These are phyloP conservation scores for Egretta garzetta DNA, from an alignment of 2,113 vertebrate genomes.

Conservation along the genomic window DNA sequence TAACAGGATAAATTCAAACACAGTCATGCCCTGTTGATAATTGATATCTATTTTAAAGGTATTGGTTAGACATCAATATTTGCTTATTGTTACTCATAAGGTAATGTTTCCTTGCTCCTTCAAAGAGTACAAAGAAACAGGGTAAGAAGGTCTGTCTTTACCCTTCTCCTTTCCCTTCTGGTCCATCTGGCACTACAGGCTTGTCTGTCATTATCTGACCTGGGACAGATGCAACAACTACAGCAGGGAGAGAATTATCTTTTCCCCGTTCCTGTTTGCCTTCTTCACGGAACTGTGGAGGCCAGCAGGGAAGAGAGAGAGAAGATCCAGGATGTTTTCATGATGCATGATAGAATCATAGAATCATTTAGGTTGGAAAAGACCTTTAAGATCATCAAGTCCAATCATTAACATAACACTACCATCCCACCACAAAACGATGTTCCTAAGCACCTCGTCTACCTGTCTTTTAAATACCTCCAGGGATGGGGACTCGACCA, in stretches of 20 bases:
- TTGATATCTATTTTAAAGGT: background rate
- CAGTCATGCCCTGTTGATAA: background rate
- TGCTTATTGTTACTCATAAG: background rate
- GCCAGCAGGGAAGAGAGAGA: slow-evolving; percentile 8
- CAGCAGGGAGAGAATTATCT: background rate
- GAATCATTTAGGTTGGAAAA: too few species aligned
- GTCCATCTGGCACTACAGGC: background rate
- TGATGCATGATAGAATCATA: slow-evolving; percentile 32
- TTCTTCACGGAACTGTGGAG: background rate
- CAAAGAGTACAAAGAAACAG: background rate
- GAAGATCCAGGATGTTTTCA: background rate
- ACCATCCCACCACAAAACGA: too few species aligned
- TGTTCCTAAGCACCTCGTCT: too few species aligned
- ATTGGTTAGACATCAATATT: background rate
- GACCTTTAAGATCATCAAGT: too few species aligned
- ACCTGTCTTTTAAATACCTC: too few species aligned
- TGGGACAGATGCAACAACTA: background rate
- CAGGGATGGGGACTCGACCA: too few species aligned
- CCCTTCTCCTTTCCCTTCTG: background rate
- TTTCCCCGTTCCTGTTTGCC: background rate
- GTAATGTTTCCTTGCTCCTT: background rate
- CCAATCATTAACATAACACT: too few species aligned
- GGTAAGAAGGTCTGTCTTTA: background rate
- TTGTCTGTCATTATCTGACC: background rate
- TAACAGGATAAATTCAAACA: background rate